Evolutionary conservation across 2,888 invertebrate genomes (phyloP).

Genomic region (Yponomeuta plumbellus): DNA sequence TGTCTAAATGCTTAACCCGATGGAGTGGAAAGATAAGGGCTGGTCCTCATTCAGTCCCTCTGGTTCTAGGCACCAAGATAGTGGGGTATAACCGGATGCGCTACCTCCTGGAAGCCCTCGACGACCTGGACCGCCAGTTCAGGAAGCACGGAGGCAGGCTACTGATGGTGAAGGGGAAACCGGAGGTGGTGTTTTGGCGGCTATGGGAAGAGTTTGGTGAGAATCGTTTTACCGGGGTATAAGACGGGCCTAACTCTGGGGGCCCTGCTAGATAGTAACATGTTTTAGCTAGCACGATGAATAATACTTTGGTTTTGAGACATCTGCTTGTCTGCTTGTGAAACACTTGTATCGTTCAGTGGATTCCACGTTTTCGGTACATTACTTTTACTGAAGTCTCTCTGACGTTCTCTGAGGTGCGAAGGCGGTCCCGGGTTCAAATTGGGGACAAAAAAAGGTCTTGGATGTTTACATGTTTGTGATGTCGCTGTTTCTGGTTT

Average conservation of each 20-base stretch:
- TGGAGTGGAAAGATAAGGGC: too few relatives aligned
- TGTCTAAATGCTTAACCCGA: too few relatives aligned
- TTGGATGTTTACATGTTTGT: too few relatives aligned
- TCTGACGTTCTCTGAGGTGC: too few relatives aligned
- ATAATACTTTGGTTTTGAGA: not conserved
- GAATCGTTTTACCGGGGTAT: conserved; percentile 21
- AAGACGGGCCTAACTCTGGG: not conserved
- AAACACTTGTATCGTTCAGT: too few relatives aligned
- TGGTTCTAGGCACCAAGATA: conserved; percentile 73
- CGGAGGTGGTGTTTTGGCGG: conserved; percentile 71
- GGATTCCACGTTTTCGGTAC: too few relatives aligned
- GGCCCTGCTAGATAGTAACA: not conserved
- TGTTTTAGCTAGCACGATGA: not conserved
- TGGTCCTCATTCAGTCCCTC: not conserved
- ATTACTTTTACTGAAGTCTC: too few relatives aligned
- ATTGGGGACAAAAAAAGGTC: too few relatives aligned
- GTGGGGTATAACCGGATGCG: conserved; percentile 82
- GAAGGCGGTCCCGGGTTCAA: too few relatives aligned
- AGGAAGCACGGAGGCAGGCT: conserved; percentile 74
- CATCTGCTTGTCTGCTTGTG: too few relatives aligned
- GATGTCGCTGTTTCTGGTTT: too few relatives aligned
- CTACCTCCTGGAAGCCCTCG: conserved; percentile 80
- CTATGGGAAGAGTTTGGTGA: conserved; percentile 77
- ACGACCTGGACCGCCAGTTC: conserved; percentile 79
- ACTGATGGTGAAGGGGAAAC: conserved; percentile 78